Base-by-base conservation (phyloP, 2,888 invertebrate species). In the Diabrotica balteata region DNA sequence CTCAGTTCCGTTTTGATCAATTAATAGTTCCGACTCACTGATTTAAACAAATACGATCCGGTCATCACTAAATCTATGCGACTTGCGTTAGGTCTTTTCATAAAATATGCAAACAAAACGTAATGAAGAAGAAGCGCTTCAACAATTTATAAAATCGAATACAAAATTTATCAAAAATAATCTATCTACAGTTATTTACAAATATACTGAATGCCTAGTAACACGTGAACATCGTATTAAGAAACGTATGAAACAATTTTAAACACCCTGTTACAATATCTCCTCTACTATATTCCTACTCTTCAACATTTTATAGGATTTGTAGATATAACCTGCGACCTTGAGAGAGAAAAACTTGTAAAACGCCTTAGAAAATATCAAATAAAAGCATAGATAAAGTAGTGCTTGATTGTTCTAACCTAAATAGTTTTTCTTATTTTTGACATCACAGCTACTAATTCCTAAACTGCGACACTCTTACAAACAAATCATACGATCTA, bases 401-500 rank as follows among this genome's bases (percentile, higher is more conserved):
- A 64, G 70, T 73, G 68, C 67, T 66, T 67, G 66, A 66, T 70
- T 74, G 67, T 61, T 71, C 77, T 78, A 80, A 77, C 76, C 77
- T 76, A 78, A 76, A 78, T 76, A 78, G 72, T 68, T 74, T 70
- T 70, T 72, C 61, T 70, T 76, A 74, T 77, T 76, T 73, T 76
- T 75, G 78, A 79, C 81, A 80, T 81, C 80, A 82, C 81, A 81
- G 81, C 80, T 77, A 82, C 81, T 82, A 82, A 73, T 69, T 77
- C 76, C 80, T 81, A 81, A 75, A 72, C 76, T 76, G 77, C 77
- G 77, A 80, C 78, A 79, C 77, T 76, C 77, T 77, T 75, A 78
- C 76, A 74, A 79, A 62, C 43, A 73, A 79, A 76, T 76, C 73
- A 58, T 57, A 71, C 68, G 59, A 63, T 67, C 61, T 62, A 63